Evolutionary conservation across 2,888 invertebrate species (phyloP), one percentile per base, ranked within the genome.

Genomic region (Acrobasis suavella): DNA sequence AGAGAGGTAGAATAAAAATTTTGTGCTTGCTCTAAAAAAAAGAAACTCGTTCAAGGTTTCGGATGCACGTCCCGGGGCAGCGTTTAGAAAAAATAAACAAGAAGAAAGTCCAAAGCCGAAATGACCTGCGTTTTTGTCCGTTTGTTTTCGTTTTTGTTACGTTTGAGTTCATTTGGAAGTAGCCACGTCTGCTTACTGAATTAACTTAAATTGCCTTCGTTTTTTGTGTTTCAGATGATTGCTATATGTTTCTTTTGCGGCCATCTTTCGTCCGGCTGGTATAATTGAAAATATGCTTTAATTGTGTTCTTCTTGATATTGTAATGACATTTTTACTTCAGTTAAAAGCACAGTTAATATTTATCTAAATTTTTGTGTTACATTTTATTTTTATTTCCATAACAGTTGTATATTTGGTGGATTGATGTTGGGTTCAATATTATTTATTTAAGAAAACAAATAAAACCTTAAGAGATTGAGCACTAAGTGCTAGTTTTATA

Each of bases 121-220:
- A 90, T 91, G 91, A 91, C 91, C 92, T 88, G 90, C 86, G 88
- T 92, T 92, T 92, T 92, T 91, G 88, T 92, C 78, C 87, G 85
- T 90, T 91, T 91, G 89, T 91, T 91, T 89, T 90, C 84, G 85
- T 91, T 91, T 92, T 91, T 91, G 89, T 91, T 87, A 85, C 87
- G 83, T 89, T 91, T 87, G 90, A 89, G 90, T 91, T 92, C 91
- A 92, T 91, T 92, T 92, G 82, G 89, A 89, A 91, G 92, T 89
- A 89, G 90, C 91, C 85, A 86, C 83, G 89, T 86, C 88, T 83
- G 88, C 88, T 90, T 88, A 91, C 91, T 86, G 88, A 89, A 91
- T 92, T 90, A 90, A 88, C 89, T 90, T 84, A 87, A 90, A 91
- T 89, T 90, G 86, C 84, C 81, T 83, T 84, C 72, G 73, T 73